Evolutionary conservation across 2,797 vertebrate species (phyloP).

Genomic region (Discoglossus pictus): DNA sequence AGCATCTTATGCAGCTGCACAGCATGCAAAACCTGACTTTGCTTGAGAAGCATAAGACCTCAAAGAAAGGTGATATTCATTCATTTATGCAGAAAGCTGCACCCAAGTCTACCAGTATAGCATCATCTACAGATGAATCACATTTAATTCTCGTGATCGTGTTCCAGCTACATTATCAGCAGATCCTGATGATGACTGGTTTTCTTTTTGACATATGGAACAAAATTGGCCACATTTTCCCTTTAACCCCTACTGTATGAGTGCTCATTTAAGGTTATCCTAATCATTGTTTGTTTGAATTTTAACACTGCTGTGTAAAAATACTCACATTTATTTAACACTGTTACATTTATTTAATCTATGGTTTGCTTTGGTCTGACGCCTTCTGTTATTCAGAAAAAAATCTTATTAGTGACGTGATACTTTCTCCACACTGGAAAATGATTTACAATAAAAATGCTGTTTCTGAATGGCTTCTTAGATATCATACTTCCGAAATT

Average conservation of each 20-base stretch:
- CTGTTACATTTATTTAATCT: slow-evolving; percentile 24
- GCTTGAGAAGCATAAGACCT: too few relatives aligned
- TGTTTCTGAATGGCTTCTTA: slow-evolving; percentile 2
- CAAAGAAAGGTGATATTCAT: too few relatives aligned
- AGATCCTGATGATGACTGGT: too few relatives aligned
- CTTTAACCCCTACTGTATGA: not conserved
- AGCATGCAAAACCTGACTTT: too few relatives aligned
- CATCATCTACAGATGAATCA: too few relatives aligned
- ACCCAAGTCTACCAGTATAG: too few relatives aligned
- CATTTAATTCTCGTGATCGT: too few relatives aligned
- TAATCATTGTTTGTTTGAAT: too few relatives aligned
- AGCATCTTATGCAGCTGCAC: too few relatives aligned
- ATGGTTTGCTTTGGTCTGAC: slow-evolving; percentile 8
- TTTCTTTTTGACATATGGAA: too few relatives aligned
- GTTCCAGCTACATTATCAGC: too few relatives aligned
- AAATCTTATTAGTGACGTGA: slow-evolving; percentile 17
- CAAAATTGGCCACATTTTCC: not conserved
- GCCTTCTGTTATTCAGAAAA: slow-evolving; percentile 3
- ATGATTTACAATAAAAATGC: slow-evolving; percentile 25
- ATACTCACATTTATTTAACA: slow-evolving; percentile 7
- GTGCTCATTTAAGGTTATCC: not conserved
- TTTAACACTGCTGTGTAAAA: slow-evolving; percentile 19
- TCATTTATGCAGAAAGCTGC: too few relatives aligned
- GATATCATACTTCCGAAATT: slow-evolving; percentile 24
- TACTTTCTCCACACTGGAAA: slow-evolving; percentile 11